Evolutionary conservation across 2,113 vertebrate genomes (phyloP).

Genomic region (Heterotilapia buettikoferi): DNA sequence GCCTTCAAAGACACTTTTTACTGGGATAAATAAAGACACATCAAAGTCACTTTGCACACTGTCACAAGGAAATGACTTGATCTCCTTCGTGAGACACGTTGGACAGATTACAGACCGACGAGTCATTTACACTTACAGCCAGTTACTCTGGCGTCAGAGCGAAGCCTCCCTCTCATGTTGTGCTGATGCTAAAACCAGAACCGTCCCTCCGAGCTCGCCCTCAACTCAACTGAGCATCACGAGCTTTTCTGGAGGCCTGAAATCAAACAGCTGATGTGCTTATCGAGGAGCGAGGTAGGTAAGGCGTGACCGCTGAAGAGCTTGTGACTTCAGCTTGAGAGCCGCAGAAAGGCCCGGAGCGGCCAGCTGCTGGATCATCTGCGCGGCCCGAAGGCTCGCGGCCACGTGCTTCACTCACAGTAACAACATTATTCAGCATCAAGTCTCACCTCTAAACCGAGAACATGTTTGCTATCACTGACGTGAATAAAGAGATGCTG

Average conservation of each 20-base stretch:
- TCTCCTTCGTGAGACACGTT: neutral
- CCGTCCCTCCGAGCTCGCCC: neutral
- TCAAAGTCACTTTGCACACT: neutral
- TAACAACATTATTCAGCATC: neutral
- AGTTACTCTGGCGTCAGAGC: neutral
- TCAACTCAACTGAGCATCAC: neutral
- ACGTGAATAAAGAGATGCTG: neutral
- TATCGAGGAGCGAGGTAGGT: neutral
- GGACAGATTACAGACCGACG: neutral
- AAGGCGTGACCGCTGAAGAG: neutral
- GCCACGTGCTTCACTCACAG: neutral
- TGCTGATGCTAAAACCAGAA: neutral
- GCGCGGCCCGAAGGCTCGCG: neutral
- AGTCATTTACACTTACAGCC: neutral
- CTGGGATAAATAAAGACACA: neutral
- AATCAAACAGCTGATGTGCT: neutral
- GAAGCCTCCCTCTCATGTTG: neutral
- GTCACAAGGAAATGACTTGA: neutral
- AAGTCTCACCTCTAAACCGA: neutral
- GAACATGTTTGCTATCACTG: neutral
- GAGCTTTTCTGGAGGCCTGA: neutral
- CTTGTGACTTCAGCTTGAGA: slow-evolving; percentile 19
- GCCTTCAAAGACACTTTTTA: neutral
- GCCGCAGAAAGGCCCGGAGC: neutral
- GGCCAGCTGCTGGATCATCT: neutral